Conservation (phyloP, 2,888 invertebrate genomes). For the Pilophorus perplexus region DNA sequence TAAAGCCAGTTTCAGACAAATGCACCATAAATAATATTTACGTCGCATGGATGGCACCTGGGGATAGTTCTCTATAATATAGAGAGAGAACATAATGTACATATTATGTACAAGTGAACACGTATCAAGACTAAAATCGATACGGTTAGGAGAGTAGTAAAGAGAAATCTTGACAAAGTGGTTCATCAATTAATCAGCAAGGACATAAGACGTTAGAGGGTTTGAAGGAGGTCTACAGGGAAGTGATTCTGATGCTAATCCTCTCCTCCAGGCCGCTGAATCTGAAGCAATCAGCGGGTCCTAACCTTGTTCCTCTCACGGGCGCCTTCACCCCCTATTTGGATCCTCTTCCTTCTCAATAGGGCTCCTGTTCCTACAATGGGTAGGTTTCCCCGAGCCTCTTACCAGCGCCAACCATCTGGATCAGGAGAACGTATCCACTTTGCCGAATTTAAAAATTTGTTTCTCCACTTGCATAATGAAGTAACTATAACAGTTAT, state of each 20-base stretch:
- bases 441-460: too few relatives aligned
- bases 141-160: too few relatives aligned
- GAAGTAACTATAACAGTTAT: too few relatives aligned
- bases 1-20: too few relatives aligned
- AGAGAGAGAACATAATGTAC: too few relatives aligned
- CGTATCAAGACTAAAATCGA: too few relatives aligned
- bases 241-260: constrained; percentile 35
- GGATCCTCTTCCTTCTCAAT: constrained; percentile 5
- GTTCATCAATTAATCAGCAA: constrained; percentile 36
- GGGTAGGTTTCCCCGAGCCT: background rate
- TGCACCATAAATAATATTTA: too few relatives aligned
- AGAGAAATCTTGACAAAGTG: constrained; percentile 19
- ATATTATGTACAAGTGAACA: too few relatives aligned
- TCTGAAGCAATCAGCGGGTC: constrained; percentile 24
- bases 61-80: too few relatives aligned
- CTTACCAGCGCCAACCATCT: background rate
- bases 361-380: background rate
- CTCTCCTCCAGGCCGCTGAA: constrained; percentile 24
- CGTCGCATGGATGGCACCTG: too few relatives aligned
- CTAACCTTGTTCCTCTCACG: background rate
- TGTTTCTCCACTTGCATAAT: too few relatives aligned
- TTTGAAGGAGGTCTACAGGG: background rate
- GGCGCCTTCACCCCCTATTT: constrained; percentile 11
- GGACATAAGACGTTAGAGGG: constrained; percentile 21
- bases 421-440: too few relatives aligned